A percentile compares a stretch with the other conserved stretches of the same genome.
Evolutionary conservation across 2,888 invertebrate genomes (phyloP).

Genomic region (Sarcophaga subvicina): DNA sequence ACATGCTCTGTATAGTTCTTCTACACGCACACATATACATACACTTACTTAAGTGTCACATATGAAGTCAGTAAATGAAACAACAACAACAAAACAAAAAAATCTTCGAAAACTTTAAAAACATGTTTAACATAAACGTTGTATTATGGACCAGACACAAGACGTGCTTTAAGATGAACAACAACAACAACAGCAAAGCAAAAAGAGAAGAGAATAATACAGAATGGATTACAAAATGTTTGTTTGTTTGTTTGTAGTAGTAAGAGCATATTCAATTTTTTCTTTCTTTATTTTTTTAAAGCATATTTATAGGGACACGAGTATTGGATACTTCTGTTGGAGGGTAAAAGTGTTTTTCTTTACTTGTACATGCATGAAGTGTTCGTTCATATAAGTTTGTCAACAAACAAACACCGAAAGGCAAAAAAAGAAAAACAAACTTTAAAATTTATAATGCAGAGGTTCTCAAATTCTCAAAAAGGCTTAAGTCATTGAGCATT

Average conservation of each 20-base stretch:
- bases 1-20: not conserved
- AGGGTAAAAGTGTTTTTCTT: not conserved
- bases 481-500: too few relatives aligned
- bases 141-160: conserved; percentile 16
- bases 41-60: not conserved
- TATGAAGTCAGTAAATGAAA: conserved; percentile 2
- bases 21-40: not conserved
- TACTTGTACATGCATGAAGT: not conserved
- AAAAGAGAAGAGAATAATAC: too few relatives aligned
- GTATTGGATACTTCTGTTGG: not conserved
- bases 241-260: too few relatives aligned
- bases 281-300: not conserved
- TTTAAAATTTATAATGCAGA: conserved; percentile 21
- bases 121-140: conserved; percentile 6
- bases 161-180: conserved; percentile 9
- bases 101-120: not conserved
- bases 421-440: not conserved
- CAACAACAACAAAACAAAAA: not conserved
- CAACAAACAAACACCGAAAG: not conserved
- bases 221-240: too few relatives aligned
- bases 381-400: not conserved
- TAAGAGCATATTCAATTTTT: too few relatives aligned
- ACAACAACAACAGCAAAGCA: not conserved
- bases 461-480: not conserved
- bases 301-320: not conserved